Percentiles rank a stretch among this genome's conserved stretches.
Conservation (phyloP, 2,797 vertebrate genomes). For the Catamblyrhynchus diadema region DNA sequence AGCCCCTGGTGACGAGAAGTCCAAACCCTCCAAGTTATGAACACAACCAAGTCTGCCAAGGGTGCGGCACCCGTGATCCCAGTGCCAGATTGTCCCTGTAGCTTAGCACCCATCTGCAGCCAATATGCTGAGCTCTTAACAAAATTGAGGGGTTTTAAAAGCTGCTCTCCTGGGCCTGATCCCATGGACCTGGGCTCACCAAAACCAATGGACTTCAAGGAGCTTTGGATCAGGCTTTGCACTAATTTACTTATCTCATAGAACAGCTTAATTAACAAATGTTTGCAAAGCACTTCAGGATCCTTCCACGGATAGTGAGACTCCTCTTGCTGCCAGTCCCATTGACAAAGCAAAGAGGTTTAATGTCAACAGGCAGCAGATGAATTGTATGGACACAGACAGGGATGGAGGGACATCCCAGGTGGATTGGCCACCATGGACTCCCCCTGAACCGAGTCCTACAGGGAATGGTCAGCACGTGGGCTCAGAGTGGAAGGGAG, state of each 20-base stretch:
- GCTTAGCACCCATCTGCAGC: slow-evolving; percentile 26
- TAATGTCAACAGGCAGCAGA: neutral
- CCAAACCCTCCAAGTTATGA: neutral
- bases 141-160: slow-evolving; percentile 16
- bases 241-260: slow-evolving; percentile 34
- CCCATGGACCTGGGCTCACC: neutral
- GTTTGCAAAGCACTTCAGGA: slow-evolving; percentile 47
- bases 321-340: neutral
- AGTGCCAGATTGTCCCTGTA: neutral
- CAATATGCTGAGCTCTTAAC: slow-evolving; percentile 37
- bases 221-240: slow-evolving; percentile 31
- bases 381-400: rapidly evolving
- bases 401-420: rapidly evolving
- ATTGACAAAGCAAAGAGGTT: neutral
- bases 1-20: neutral
- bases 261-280: slow-evolving; percentile 57
- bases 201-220: slow-evolving; percentile 10
- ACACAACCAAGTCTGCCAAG: neutral
- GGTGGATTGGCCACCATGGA: rapidly evolving
- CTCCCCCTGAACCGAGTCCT: rapidly evolving
- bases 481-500: neutral
- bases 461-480: rapidly evolving
- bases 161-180: neutral
- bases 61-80: neutral
- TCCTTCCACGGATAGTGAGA: neutral